Conservation (phyloP, 2,797 vertebrate species). For the Enteromius thamalakanensis region DNA sequence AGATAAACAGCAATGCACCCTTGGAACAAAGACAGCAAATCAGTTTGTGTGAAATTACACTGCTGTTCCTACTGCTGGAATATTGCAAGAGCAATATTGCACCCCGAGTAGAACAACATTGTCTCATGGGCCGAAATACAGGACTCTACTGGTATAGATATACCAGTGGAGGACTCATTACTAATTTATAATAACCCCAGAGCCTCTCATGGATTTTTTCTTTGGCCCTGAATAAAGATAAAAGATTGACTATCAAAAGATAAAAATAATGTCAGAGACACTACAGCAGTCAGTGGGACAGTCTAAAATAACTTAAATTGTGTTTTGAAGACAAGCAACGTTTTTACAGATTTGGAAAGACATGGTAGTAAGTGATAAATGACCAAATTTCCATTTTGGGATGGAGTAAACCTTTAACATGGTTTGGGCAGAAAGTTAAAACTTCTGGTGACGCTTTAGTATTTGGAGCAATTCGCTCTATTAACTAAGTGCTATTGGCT, state of each 20-base stretch:
- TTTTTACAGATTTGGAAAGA: too few relatives aligned
- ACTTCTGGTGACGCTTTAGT: too few relatives aligned
- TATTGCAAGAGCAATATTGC: not conserved
- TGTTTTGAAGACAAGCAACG: too few relatives aligned
- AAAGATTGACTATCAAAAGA: not conserved
- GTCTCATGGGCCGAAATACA: conserved; percentile 12
- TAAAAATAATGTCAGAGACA: too few relatives aligned
- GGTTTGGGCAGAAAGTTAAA: not conserved
- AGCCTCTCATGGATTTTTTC: not conserved
- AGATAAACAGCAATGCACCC: conserved; percentile 14
- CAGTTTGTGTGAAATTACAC: not conserved
- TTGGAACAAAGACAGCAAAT: conserved; percentile 23
- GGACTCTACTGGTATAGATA: not conserved
- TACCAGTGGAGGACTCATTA: not conserved
- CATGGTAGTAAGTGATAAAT: too few relatives aligned
- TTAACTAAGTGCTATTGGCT: too few relatives aligned
- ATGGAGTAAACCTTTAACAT: not conserved
- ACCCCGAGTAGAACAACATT: not conserved
- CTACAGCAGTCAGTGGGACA: too few relatives aligned
- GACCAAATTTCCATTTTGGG: too few relatives aligned
- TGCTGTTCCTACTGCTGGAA: not conserved
- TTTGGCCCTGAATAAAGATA: not conserved
- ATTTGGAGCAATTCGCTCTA: too few relatives aligned
- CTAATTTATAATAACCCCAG: not conserved
- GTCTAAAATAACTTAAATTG: too few relatives aligned